Percentiles rank a stretch among this genome's conserved stretches.
These are phyloP conservation scores for Chaenodraco wilsoni DNA, from an alignment of 2,797 vertebrate species.

Conservation along the genomic window DNA sequence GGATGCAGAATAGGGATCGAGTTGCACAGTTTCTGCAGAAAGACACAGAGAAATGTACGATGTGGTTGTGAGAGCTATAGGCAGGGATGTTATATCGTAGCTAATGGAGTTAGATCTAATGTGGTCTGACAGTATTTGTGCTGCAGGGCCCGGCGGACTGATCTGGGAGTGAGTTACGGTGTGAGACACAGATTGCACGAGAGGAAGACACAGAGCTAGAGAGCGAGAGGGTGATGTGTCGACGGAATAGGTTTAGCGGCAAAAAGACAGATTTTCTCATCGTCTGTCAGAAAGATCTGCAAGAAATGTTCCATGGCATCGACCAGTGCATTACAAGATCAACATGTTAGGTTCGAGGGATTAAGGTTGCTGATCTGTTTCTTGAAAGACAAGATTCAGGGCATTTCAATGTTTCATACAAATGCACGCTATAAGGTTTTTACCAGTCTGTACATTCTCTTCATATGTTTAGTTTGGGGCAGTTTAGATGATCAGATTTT, in stretches of 20 bases:
- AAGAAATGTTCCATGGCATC: slow-evolving; percentile 3
- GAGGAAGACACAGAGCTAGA: slow-evolving; percentile 15
- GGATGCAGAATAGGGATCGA: slow-evolving; percentile 24
- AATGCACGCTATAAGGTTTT: background rate
- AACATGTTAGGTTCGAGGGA: slow-evolving; percentile 18
- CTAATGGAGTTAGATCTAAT: slow-evolving; percentile 52
- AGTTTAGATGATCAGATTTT: background rate
- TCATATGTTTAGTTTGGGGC: background rate
- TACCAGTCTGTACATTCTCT: background rate
- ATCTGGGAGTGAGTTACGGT: slow-evolving; percentile 41
- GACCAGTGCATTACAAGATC: slow-evolving; percentile 26
- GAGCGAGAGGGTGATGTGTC: slow-evolving; percentile 33
- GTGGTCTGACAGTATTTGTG: slow-evolving; percentile 59
- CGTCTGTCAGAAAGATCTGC: slow-evolving; percentile 10
- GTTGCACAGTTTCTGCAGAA: slow-evolving; percentile 16
- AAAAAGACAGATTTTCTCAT: slow-evolving; percentile 30
- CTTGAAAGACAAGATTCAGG: background rate
- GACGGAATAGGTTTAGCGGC: slow-evolving; percentile 43
- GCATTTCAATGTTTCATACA: background rate
- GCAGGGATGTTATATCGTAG: slow-evolving; percentile 34
- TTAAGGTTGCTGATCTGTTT: slow-evolving; percentile 14
- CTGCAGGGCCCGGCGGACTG: slow-evolving; percentile 49
- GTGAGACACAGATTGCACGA: slow-evolving; percentile 29
- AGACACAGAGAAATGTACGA: slow-evolving; percentile 28
- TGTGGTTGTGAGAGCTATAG: slow-evolving; percentile 28